These are phyloP conservation scores for Myocastor coypus DNA, from an alignment of 2,113 vertebrate species.

Conservation along the genomic window DNA sequence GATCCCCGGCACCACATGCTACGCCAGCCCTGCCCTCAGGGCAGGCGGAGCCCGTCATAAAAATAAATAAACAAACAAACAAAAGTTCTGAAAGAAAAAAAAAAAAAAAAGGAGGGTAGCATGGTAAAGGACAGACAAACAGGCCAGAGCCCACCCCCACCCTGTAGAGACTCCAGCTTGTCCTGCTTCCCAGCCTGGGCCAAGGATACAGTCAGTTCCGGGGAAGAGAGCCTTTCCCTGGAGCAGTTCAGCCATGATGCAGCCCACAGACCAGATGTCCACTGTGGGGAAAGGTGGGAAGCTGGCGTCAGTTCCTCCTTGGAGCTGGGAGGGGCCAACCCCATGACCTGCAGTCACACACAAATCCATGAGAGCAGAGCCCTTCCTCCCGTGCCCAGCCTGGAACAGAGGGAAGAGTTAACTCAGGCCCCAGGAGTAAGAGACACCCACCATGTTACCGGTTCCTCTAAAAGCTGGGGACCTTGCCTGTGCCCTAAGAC, in stretches of 20 bases:
- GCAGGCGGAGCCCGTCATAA: too few relatives aligned
- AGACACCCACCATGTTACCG: background rate
- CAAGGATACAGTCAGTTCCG: constrained; percentile 99
- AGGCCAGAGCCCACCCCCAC: background rate
- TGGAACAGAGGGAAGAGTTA: background rate
- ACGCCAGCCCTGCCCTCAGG: too few relatives aligned
- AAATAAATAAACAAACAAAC: too few relatives aligned
- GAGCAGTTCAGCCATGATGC: constrained; percentile 98
- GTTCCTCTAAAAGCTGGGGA: background rate
- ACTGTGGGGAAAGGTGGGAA: constrained; percentile 85
- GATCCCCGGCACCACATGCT: too few relatives aligned
- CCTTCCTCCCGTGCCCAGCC: background rate
- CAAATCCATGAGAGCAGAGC: background rate
- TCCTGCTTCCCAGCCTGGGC: background rate
- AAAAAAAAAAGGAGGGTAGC: background rate
- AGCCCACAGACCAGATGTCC: constrained; percentile 99
- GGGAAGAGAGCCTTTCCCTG: constrained; percentile 98
- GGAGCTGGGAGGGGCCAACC: background rate
- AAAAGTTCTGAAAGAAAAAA: too few relatives aligned
- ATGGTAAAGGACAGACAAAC: background rate
- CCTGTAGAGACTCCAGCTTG: background rate
- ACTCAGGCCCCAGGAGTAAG: background rate
- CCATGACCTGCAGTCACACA: background rate
- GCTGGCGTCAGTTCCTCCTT: background rate
- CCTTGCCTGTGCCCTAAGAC: background rate